Evolutionary conservation across 1,140 invertebrate species (phyloP), one percentile per base, ranked within the genome.

Genomic region (Bombus pascuorum): DNA sequence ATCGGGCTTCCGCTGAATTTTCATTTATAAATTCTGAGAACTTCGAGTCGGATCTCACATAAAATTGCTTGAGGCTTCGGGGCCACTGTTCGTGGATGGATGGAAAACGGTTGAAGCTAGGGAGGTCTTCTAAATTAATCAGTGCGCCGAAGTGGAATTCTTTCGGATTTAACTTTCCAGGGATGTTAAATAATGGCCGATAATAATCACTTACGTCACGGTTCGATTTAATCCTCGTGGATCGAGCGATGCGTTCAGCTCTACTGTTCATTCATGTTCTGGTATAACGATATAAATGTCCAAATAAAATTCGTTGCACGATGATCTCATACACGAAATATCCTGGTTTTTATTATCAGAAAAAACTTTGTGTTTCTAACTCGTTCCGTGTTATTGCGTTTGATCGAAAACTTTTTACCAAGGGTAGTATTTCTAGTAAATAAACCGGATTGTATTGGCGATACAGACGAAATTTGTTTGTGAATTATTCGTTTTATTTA

Each of bases 21-120:
- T 83, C 34, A 82, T 87, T 89, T 89, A 83, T 76, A 75, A 76
- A 81, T 86, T 89, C 65, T 44, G 15, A 70, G 80, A 78, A 89
- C 53, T 76, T 89, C 68, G 1, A 62, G 53, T 37, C 15, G 44
- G 34, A 62, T n/a, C 39, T 28, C 62, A 13, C 44, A 1, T 62
- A 62, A 72, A 39, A 84, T 84, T 57, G 65, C 42, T 73, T 15
- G n/a, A 37, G 34, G 66, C 66, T 37, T 53, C 34, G 6, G 25
- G 13, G 12, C 47, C 47, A 53, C 47, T 53, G 47, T 53, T 53
- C 12, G 25, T 15, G 13, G 37, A 71, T 25, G 25, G 34, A 44
- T 37, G 25, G 15, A 71, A n/a, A 25, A 22, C n/a, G 13, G 9
- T 22, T 13, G 9, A 25, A 44, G 65, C 15, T 53, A 22, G 47